Base-by-base conservation (phyloP, 2,888 invertebrate species). In the Dusona sp. region DNA sequence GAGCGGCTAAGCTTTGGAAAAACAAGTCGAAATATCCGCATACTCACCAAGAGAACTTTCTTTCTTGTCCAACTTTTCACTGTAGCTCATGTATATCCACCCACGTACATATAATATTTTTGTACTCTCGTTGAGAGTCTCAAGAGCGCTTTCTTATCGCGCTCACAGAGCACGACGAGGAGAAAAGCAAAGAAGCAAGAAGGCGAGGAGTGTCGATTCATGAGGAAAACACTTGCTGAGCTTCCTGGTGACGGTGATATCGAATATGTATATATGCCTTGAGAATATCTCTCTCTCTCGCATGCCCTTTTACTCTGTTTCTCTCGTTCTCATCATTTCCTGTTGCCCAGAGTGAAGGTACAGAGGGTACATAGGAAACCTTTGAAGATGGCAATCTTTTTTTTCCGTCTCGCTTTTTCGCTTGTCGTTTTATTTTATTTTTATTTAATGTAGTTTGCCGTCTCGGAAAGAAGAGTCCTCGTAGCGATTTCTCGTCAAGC, bases 301-400 rank as follows among this genome's bases (percentile, higher is more conserved):
- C 19, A 48, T 48, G 48, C 65, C 74, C 68, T 83, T 36, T 61
- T 36, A 29, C 67, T 79, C 54, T 48, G 80, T 51, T 68, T 64
- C 68, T 54, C 57, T 54, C 70, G 4, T 22, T 54, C 65, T 65
- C 67, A 61, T 79, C 79, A 61, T 77, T 70, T 79, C 54, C 79
- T 83, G 61, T 73, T 51, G 72, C 42, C 81, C 70, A 48, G 48
- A 70, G 74, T 29, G 22, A 73, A 51, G 73, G 54, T 54, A 70
- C 48, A 16, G 68, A 61, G 72, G 81, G 67, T 82, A 79, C 45
- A 65, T 33, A 36, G 65, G 86, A 86, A 86, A 84, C 86, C 86
- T 86, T 86, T 86, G 86, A 86, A 86, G 84, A 86, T 84, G 74
- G 81, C 84, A 86, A 86, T 86, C 78, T 86, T 86, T 84, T 83